These are phyloP conservation scores for Aphidius ervi DNA, from an alignment of 1,140 invertebrate genomes.

Conservation along the genomic window DNA sequence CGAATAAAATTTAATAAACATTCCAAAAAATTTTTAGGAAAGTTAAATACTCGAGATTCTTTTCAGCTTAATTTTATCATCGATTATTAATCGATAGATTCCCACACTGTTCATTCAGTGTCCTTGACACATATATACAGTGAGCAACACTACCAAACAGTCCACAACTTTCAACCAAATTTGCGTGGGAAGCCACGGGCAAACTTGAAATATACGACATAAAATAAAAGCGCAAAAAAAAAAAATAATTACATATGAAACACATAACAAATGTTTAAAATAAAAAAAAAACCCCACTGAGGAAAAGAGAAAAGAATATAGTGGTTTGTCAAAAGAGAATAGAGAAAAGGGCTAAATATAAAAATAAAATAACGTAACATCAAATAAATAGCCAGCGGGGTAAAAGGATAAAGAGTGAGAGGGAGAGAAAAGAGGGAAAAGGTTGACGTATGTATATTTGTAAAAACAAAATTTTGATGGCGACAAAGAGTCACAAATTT, in stretches of 20 bases:
- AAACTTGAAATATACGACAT: slow-evolving; percentile 34
- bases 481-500: neutral
- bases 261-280: neutral
- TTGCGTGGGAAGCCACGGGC: slow-evolving; percentile 6
- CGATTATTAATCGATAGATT: slow-evolving; percentile 22
- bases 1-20: neutral
- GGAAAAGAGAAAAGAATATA: neutral
- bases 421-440: slow-evolving; percentile 18
- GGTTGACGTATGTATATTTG: slow-evolving; percentile 21
- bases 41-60: slow-evolving; percentile 12
- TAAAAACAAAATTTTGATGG: slow-evolving; percentile 27
- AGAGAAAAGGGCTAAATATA: slow-evolving; percentile 30
- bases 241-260: slow-evolving; percentile 17
- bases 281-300: slow-evolving; percentile 23
- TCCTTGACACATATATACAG: slow-evolving; percentile 12
- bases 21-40: too few species aligned
- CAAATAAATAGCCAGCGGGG: slow-evolving; percentile 21
- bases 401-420: slow-evolving; percentile 43
- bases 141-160: too few species aligned
- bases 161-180: neutral
- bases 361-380: slow-evolving; percentile 12
- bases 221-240: slow-evolving; percentile 34
- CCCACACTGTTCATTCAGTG: neutral
- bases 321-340: slow-evolving; percentile 23
- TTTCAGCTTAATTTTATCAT: slow-evolving; percentile 13